These are phyloP conservation scores for Coenonympha arcania DNA, from an alignment of 2,888 invertebrate genomes.

Conservation along the genomic window DNA sequence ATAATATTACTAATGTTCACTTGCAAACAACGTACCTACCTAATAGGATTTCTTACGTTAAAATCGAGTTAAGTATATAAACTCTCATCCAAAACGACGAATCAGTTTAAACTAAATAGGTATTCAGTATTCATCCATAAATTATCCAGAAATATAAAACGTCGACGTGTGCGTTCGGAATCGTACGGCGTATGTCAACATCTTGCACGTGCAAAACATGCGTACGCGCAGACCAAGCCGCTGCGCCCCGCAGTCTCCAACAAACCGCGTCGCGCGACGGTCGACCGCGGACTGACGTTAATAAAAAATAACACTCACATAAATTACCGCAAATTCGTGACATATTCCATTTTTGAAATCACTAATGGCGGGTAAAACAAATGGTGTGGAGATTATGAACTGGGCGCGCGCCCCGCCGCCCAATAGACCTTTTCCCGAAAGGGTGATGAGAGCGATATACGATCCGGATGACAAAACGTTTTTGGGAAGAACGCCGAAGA, in stretches of 20 bases:
- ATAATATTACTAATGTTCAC: too few species aligned
- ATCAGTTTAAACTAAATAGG: too few species aligned
- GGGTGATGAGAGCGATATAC: constrained; percentile 48
- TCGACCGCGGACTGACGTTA: constrained; percentile 29
- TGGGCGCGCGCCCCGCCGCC: constrained; percentile 59
- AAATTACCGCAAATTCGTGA: not conserved
- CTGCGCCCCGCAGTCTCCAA: constrained; percentile 27
- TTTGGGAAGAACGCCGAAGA: constrained; percentile 57
- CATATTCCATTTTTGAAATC: constrained; percentile 1
- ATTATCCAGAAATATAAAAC: too few species aligned
- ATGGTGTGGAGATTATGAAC: constrained; percentile 48
- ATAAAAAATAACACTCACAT: not conserved
- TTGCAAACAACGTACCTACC: too few species aligned
- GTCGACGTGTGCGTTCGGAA: constrained; percentile 8
- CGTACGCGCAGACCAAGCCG: constrained; percentile 15
- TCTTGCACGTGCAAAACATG: constrained; percentile 23
- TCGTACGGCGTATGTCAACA: constrained; percentile 21
- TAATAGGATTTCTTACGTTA: too few species aligned
- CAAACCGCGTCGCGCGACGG: constrained; percentile 32
- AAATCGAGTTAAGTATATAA: too few species aligned
- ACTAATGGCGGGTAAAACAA: constrained; percentile 49
- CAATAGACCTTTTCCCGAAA: constrained; percentile 39
- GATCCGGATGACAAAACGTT: constrained; percentile 59
- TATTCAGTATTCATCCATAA: too few species aligned
- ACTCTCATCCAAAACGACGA: too few species aligned